Conservation (phyloP, 2,113 vertebrate species). For the Myotis brandtii region DNA sequence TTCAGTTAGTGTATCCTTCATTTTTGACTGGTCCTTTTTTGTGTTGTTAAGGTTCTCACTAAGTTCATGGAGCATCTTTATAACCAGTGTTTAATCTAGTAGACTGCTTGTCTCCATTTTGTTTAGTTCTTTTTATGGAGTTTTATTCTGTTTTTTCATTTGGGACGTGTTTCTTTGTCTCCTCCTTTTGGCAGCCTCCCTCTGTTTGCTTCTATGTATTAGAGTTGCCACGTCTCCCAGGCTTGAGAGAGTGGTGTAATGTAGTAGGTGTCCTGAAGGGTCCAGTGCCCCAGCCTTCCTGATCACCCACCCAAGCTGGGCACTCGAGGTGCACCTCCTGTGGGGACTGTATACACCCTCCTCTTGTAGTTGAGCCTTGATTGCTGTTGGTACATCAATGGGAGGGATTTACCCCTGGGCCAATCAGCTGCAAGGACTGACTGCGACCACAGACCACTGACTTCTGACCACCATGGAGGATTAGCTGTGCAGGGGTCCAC, state of each 20-base stretch:
- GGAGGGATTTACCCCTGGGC: background rate
- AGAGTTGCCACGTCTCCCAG: background rate
- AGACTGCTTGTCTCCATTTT: background rate
- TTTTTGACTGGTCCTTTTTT: background rate
- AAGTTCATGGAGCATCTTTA: background rate
- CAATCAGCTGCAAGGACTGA: background rate
- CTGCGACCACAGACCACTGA: background rate
- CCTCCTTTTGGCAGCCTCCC: background rate
- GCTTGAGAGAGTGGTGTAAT: background rate
- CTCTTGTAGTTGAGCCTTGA: background rate
- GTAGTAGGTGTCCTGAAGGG: background rate
- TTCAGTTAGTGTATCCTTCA: background rate
- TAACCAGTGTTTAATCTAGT: background rate
- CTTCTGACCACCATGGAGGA: background rate
- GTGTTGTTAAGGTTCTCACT: background rate
- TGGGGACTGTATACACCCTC: background rate
- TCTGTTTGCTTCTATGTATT: background rate
- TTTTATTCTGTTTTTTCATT: background rate
- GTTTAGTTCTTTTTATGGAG: background rate
- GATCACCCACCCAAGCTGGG: background rate
- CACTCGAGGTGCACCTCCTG: background rate
- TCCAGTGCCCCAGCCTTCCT: background rate
- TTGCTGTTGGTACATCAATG: background rate
- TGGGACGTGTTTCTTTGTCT: background rate
- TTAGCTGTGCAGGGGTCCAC: background rate